These are phyloP conservation scores for Procavia capensis DNA, from an alignment of 2,113 vertebrate genomes.

Conservation along the genomic window DNA sequence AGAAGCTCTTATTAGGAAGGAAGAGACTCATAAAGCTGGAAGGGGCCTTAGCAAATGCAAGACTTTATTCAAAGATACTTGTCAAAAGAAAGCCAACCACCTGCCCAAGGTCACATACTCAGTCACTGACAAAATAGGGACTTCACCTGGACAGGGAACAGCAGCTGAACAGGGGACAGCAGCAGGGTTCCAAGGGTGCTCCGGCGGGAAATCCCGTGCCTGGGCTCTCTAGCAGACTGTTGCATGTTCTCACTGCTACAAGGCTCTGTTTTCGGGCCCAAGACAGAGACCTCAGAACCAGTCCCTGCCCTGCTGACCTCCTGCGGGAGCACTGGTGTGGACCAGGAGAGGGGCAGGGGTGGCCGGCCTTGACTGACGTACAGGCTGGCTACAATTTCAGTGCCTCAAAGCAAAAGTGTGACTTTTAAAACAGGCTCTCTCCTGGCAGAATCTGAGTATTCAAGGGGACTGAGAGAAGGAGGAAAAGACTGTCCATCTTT, in stretches of 20 bases:
- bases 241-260: slow-evolving; percentile 75
- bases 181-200: slow-evolving; percentile 56
- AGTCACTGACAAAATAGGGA: background rate
- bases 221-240: slow-evolving; percentile 76
- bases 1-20: slow-evolving; percentile 40
- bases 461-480: slow-evolving; percentile 74
- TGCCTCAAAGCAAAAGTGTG: slow-evolving; percentile 77
- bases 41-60: background rate
- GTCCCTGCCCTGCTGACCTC: slow-evolving; percentile 83
- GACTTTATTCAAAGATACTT: background rate
- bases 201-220: slow-evolving; percentile 77
- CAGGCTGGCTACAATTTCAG: slow-evolving; percentile 82
- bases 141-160: too few relatives aligned
- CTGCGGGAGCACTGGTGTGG: slow-evolving; percentile 81
- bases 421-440: slow-evolving; percentile 77
- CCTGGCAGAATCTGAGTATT: slow-evolving; percentile 77
- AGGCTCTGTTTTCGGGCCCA: slow-evolving; percentile 73
- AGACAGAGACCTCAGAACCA: slow-evolving; percentile 84
- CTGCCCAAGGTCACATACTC: background rate
- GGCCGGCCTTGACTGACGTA: slow-evolving; percentile 82
- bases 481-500: slow-evolving; percentile 83
- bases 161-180: too few relatives aligned
- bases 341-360: slow-evolving; percentile 80
- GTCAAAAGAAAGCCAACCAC: background rate
- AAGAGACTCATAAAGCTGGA: background rate